Base-by-base conservation (phyloP, 37 sponge, comb jelly and placozoan species). In the Beroe forskalii region DNA sequence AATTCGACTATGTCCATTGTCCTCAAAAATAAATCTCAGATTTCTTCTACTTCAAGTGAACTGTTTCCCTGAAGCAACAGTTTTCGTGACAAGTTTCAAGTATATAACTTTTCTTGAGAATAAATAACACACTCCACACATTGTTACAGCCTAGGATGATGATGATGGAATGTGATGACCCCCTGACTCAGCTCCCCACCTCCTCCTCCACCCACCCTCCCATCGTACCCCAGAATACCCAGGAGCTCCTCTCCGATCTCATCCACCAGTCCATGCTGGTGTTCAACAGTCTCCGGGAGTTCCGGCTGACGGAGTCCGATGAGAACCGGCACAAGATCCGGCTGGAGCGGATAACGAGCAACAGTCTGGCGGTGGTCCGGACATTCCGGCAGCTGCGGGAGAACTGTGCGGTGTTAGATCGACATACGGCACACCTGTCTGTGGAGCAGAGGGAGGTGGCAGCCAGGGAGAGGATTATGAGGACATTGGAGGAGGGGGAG, bases 181-280 rank as follows among this genome's bases (percentile, higher is more conserved):
- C 55, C 12, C 55, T 12, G 12, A 48, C 72, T 48, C 12, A 48
- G 12, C 55, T 12, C 12, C 55, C 55, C 55, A 48, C 72, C 72
- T 37, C 38, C 27, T 33, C 32, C 72, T 36, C 72, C 38, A 19
- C 32, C 19, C 2, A 24, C 25, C 28, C 66, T 19, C 72, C 72
- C 9, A 2, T 32, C 27, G 32, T 69, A 1, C 86, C 86, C 27
- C 86, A 41, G 48, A 80, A 80, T 48, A 80, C 86, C 86, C 86
- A 80, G 30, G 86, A 80, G 30, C 44, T 44, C 48, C 44, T 80
- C 1, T 80, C 86, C 28, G 86, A 80, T 25, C 40, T 80, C 37
- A 23, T 80, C 30, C 86, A 80, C 86, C 44, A 80, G 30, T 38
- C 86, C 12, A 80, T 80, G 55, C 40, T 80, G 19, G 86, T 80